Percentiles rank a stretch among this genome's conserved stretches.
These are phyloP conservation scores for Falco columbarius DNA, from an alignment of 2,797 vertebrate species.

Conservation along the genomic window DNA sequence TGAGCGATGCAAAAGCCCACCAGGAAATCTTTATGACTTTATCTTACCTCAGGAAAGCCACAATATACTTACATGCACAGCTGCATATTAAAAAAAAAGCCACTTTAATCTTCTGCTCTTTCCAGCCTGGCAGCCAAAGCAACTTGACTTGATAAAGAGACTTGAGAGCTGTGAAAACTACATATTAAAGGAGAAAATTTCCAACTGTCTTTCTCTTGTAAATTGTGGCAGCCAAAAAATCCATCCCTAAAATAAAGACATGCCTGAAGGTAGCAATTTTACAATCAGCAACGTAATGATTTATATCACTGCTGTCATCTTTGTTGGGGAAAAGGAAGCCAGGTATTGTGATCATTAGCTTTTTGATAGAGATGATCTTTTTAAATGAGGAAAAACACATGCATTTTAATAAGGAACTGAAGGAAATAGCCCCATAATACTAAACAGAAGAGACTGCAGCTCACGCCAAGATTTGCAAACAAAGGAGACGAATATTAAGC, in stretches of 20 bases:
- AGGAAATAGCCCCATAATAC: constrained; percentile 20
- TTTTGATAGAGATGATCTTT: constrained; percentile 56
- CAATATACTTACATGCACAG: neutral
- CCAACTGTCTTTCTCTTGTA: constrained; percentile 36
- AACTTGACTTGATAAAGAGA: constrained; percentile 45
- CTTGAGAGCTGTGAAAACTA: constrained; percentile 47
- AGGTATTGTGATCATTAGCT: constrained; percentile 70
- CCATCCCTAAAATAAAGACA: constrained; percentile 50
- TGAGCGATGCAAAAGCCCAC: neutral
- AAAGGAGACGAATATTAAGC: neutral
- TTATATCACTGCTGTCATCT: constrained; percentile 59
- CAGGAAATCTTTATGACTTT: constrained; percentile 9
- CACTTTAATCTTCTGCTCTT: constrained; percentile 28
- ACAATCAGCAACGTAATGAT: constrained; percentile 57
- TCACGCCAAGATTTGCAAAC: neutral
- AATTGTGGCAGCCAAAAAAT: constrained; percentile 58
- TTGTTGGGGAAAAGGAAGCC: constrained; percentile 64
- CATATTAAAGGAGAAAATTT: constrained; percentile 33
- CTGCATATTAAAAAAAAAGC: neutral
- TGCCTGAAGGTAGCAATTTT: constrained; percentile 67
- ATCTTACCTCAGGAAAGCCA: constrained; percentile 1
- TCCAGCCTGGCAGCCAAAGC: constrained; percentile 46
- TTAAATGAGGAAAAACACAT: constrained; percentile 53
- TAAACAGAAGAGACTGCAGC: constrained; percentile 2
- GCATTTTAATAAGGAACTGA: constrained; percentile 48